Percentiles rank a stretch among this genome's conserved stretches.
Evolutionary conservation across 1,140 invertebrate genomes (phyloP).

Genomic region (Ooceraea biroi): DNA sequence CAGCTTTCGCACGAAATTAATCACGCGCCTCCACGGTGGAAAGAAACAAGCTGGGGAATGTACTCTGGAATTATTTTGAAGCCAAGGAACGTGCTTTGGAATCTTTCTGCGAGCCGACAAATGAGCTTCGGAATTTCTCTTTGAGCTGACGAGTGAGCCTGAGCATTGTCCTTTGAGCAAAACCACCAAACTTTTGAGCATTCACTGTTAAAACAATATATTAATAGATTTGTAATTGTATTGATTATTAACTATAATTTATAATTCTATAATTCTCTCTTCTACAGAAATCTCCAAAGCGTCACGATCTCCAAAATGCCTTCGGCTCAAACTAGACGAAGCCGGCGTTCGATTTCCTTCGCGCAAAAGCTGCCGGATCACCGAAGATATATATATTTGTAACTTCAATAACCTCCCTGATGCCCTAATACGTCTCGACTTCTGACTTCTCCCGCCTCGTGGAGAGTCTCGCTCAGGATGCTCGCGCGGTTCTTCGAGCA

Average conservation of each 20-base stretch:
- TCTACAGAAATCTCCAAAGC: not conserved
- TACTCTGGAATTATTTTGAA: no score
- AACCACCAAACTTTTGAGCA: no score
- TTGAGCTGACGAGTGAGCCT: no score
- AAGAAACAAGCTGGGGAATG: not conserved
- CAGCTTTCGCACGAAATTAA: conserved; percentile 19
- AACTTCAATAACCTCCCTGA: conserved; percentile 43
- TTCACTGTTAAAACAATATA: no score
- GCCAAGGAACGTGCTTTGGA: no score
- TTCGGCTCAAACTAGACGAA: not conserved
- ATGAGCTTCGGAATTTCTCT: not conserved
- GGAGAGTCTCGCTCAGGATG: not conserved
- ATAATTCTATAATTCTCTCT: no score
- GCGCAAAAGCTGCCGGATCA: not conserved
- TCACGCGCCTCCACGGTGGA: not conserved
- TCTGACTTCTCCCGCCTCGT: not conserved
- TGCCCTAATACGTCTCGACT: conserved; percentile 23
- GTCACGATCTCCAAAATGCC: conserved; percentile 10
- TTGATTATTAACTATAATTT: no score
- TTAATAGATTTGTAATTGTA: no score
- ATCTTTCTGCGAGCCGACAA: not conserved
- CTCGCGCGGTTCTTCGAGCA: not conserved
- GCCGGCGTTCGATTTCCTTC: not conserved
- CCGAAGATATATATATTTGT: conserved; percentile 12
- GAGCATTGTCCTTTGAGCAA: no score